phyloP scores from a whole-genome alignment of 2,113 vertebrate genomes.

The Butorides virescens region DNA sequence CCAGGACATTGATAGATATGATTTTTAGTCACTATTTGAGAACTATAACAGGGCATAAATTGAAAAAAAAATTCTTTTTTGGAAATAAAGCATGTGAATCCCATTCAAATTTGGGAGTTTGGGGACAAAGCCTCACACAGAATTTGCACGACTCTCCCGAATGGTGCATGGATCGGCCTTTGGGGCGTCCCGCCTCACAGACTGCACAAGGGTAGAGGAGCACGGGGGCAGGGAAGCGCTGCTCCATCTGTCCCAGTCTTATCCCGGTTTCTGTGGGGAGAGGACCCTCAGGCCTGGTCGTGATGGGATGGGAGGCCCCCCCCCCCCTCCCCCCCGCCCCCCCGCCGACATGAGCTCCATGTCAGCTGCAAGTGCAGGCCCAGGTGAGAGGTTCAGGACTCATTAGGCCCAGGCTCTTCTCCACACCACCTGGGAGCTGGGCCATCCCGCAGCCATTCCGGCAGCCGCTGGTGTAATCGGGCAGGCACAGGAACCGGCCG shows the following conservation, averaged over 20 bases:
- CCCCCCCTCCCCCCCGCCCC: too few species aligned
- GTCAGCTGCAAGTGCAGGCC: neutral
- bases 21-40: neutral
- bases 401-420: rapidly evolving
- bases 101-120: neutral
- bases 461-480: neutral
- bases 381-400: neutral
- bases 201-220: neutral
- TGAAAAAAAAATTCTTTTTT: neutral
- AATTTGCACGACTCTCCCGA: neutral
- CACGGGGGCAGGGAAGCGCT: rapidly evolving
- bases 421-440: neutral
- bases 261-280: neutral
- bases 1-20: neutral
- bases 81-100: neutral
- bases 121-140: neutral
- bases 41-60: neutral
- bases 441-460: neutral
- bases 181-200: neutral
- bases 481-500: neutral
- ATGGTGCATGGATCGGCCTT: rapidly evolving
- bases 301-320: neutral
- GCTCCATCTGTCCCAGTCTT: rapidly evolving
- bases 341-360: neutral
- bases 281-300: too few species aligned